phyloP scores from a whole-genome alignment of 2,888 invertebrate genomes.

The Chesias legatella region DNA sequence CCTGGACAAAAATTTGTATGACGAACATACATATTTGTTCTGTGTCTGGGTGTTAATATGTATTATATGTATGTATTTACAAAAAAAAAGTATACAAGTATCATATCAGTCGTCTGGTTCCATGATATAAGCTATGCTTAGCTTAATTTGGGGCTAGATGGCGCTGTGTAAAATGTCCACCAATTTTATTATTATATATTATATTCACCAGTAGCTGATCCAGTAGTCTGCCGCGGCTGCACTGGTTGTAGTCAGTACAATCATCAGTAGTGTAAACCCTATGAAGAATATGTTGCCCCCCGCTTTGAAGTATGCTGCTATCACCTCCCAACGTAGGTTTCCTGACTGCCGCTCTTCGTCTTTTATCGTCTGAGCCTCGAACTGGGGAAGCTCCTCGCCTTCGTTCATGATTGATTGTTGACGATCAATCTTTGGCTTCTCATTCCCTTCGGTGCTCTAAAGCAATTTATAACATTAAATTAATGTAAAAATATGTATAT shows the following conservation, averaged over 20 bases:
- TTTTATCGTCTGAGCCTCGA: conserved; percentile 59
- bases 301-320: conserved; percentile 57
- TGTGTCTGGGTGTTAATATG: no score
- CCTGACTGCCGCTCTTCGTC: conserved; percentile 67
- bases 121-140: no score
- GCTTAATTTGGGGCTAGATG: no score
- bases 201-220: conserved; percentile 83
- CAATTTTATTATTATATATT: no score
- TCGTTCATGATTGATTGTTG: conserved; percentile 41
- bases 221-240: conserved; percentile 85
- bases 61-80: no score
- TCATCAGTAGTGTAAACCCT: conserved; percentile 44
- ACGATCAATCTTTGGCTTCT: conserved; percentile 35
- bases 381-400: conserved; percentile 49
- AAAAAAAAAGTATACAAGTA: no score
- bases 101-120: no score
- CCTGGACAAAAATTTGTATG: no score
- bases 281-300: conserved; percentile 58
- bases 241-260: conserved; percentile 77
- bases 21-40: no score
- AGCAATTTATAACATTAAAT: no score
- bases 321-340: conserved; percentile 61
- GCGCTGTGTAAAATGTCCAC: no score
- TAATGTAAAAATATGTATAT: no score
- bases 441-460: conserved; percentile 34